Conservation (phyloP, 2,113 vertebrate species). For the Empidonax alnorum region DNA sequence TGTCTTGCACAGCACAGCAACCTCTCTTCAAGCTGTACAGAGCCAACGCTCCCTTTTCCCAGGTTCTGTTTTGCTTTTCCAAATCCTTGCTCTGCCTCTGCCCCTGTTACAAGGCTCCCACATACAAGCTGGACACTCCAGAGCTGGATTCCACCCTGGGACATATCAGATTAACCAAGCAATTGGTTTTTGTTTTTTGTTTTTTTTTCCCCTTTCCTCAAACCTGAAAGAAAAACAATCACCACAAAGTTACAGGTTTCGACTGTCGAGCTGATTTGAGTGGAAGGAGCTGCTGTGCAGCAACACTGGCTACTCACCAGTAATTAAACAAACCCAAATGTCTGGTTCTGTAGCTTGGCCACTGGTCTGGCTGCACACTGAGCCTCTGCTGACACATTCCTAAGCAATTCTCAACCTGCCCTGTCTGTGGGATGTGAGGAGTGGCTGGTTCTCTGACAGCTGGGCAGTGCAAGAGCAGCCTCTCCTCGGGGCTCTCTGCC, state of each 20-base stretch:
- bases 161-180: neutral
- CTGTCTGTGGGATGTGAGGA: rapidly evolving
- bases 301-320: too few relatives aligned
- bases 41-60: neutral
- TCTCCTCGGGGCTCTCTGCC: neutral
- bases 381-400: neutral
- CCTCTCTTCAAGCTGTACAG: neutral
- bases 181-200: neutral
- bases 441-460: neutral
- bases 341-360: neutral
- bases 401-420: rapidly evolving
- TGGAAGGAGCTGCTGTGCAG: neutral
- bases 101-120: neutral
- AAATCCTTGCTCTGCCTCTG: neutral
- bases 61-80: neutral
- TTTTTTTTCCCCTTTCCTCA: neutral
- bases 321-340: neutral
- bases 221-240: conserved; percentile 18
- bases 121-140: rapidly evolving
- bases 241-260: neutral
- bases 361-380: neutral
- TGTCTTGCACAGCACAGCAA: neutral
- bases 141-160: neutral
- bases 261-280: neutral
- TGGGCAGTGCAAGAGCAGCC: neutral